These are phyloP conservation scores for Campopleginae sp. DNA, from an alignment of 2,888 invertebrate species.

Conservation along the genomic window DNA sequence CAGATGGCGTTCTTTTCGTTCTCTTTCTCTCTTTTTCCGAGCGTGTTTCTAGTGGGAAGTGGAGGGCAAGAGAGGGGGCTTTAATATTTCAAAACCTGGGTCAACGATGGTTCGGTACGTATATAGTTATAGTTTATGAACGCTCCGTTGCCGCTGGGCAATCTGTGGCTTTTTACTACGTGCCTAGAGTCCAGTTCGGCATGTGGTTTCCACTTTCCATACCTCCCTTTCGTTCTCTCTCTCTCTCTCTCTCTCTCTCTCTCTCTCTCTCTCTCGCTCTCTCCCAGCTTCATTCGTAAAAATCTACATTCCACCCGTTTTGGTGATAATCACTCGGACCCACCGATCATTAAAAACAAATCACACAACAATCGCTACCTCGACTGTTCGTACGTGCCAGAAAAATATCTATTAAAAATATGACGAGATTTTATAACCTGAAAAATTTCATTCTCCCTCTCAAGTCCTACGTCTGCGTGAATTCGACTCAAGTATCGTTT, in stretches of 20 bases:
- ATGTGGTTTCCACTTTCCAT: slow-evolving; percentile 22
- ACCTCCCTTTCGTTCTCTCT: neutral
- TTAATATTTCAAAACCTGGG: slow-evolving; percentile 50
- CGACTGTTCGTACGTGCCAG: neutral
- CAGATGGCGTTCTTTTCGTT: slow-evolving; percentile 22
- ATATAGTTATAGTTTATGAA: slow-evolving; percentile 31
- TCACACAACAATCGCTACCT: neutral
- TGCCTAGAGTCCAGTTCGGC: slow-evolving; percentile 30
- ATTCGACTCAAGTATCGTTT: neutral
- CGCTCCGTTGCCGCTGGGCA: slow-evolving; percentile 8
- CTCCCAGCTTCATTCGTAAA: neutral
- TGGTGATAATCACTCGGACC: neutral
- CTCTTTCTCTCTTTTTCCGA: slow-evolving; percentile 12
- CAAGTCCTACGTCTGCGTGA: neutral
- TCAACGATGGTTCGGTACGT: slow-evolving; percentile 6
- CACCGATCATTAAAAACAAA: slow-evolving; percentile 7
- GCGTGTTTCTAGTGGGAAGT: neutral
- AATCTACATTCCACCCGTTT: slow-evolving; percentile 6
- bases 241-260: neutral
- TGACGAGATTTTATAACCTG: neutral
- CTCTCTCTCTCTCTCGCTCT: neutral
- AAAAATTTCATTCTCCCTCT: neutral
- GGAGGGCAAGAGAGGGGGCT: neutral
- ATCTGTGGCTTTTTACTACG: slow-evolving; percentile 25
- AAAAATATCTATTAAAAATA: neutral